phyloP scores from a whole-genome alignment of 1,140 invertebrate genomes.

The Scaptomyza montana region DNA sequence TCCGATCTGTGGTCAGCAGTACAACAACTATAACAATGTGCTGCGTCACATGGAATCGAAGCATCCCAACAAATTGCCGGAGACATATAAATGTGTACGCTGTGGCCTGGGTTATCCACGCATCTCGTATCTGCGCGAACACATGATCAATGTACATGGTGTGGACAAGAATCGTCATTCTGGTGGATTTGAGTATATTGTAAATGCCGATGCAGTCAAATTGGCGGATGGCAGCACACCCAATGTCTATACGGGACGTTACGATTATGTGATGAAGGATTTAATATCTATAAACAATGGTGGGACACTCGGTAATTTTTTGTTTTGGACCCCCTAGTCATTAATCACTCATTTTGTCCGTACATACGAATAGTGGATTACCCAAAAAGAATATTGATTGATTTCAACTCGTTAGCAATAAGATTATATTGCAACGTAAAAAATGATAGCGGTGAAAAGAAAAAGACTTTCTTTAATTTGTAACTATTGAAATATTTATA shows the following conservation, averaged over 20 bases:
- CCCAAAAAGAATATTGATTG: too few species aligned
- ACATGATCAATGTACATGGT: slow-evolving; percentile 79
- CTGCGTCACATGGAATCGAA: slow-evolving; percentile 83
- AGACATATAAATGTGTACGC: slow-evolving; percentile 80
- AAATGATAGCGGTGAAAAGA: too few species aligned
- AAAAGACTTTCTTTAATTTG: too few species aligned
- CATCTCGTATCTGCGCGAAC: slow-evolving; percentile 78
- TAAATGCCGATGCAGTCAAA: slow-evolving; percentile 78
- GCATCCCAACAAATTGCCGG: slow-evolving; percentile 82
- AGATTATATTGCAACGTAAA: too few species aligned
- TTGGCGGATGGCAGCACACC: slow-evolving; percentile 66
- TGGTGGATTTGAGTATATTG: slow-evolving; percentile 78
- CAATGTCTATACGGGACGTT: slow-evolving; percentile 78
- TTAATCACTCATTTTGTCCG: background rate
- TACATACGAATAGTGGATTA: too few species aligned
- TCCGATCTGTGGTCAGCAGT: slow-evolving; percentile 81
- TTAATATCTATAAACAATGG: slow-evolving; percentile 83
- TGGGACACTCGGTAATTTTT: slow-evolving; percentile 82
- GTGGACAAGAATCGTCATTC: slow-evolving; percentile 75
- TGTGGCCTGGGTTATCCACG: slow-evolving; percentile 78
- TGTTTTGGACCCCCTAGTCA: slow-evolving; percentile 42
- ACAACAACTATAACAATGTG: slow-evolving; percentile 83
- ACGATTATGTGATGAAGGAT: slow-evolving; percentile 83
- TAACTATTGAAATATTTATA: too few species aligned
- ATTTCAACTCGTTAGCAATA: too few species aligned